These are phyloP conservation scores for Leguminivora glycinivorella DNA, from an alignment of 1,140 invertebrate genomes.

Conservation along the genomic window DNA sequence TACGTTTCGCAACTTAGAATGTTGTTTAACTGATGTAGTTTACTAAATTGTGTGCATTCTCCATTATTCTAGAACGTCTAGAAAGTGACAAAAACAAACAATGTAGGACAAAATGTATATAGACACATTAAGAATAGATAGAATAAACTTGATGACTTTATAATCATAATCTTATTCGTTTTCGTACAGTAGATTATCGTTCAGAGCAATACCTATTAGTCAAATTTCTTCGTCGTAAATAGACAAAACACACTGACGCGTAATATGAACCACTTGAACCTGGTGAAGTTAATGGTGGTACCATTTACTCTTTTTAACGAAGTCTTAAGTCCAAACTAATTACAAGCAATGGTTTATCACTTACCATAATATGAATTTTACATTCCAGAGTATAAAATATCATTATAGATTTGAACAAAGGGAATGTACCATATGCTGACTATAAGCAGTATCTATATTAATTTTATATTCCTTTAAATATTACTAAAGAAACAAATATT, in stretches of 20 bases:
- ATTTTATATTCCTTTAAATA: too few relatives aligned
- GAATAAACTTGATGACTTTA: neutral
- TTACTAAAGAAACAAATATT: neutral
- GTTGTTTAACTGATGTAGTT: neutral
- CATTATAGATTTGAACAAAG: too few relatives aligned
- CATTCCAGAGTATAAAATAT: too few relatives aligned
- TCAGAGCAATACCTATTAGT: neutral
- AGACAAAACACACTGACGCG: neutral
- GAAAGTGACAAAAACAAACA: constrained; percentile 10
- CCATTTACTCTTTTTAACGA: too few relatives aligned
- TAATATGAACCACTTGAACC: neutral
- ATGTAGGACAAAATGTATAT: neutral
- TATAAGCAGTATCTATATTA: too few relatives aligned
- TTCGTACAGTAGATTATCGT: neutral
- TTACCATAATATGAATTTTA: too few relatives aligned
- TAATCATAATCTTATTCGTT: neutral
- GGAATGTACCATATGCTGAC: too few relatives aligned
- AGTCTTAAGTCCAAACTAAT: too few relatives aligned
- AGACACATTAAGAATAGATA: neutral
- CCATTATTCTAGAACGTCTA: constrained; percentile 43
- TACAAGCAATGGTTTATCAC: too few relatives aligned
- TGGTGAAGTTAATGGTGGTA: too few relatives aligned
- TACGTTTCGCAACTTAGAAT: neutral
- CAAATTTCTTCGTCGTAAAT: neutral
- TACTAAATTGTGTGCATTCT: constrained; percentile 16